phyloP scores from a whole-genome alignment of 1,140 invertebrate genomes.

The Drosophila kurseongensis region DNA sequence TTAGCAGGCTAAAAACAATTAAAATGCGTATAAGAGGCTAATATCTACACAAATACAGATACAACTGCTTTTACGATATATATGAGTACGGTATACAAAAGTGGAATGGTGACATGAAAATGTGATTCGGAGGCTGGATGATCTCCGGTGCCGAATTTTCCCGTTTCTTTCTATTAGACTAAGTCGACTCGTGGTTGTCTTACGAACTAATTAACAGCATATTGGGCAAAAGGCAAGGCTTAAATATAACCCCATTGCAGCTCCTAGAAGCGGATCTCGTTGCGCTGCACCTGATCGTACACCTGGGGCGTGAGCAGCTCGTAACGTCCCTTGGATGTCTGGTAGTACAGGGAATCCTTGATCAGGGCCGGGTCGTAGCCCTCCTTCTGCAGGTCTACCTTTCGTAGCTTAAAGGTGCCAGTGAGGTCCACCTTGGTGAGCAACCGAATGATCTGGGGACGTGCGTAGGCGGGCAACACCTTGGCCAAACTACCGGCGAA shows the following conservation, averaged over 20 bases:
- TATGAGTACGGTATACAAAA: slow-evolving; percentile 30
- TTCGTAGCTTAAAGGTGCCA: slow-evolving; percentile 97
- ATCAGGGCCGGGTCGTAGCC: slow-evolving; percentile 93
- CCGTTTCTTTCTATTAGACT: slow-evolving; percentile 20
- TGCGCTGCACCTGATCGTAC: slow-evolving; percentile 86
- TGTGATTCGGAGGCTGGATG: not conserved
- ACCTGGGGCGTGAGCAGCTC: slow-evolving; percentile 86
- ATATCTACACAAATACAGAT: slow-evolving; percentile 17
- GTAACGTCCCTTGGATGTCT: slow-evolving; percentile 85
- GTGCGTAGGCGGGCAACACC: slow-evolving; percentile 93
- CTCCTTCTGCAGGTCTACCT: slow-evolving; percentile 95
- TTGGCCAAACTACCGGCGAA: slow-evolving; percentile 88
- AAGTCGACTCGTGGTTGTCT: slow-evolving; percentile 33
- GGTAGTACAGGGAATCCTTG: slow-evolving; percentile 91
- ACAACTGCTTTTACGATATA: slow-evolving; percentile 24
- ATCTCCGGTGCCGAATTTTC: slow-evolving; percentile 3
- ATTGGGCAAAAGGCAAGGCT: slow-evolving; percentile 50
- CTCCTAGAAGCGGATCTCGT: slow-evolving; percentile 66
- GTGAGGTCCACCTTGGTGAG: slow-evolving; percentile 94
- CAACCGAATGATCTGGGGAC: slow-evolving; percentile 94
- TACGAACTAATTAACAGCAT: slow-evolving; percentile 81
- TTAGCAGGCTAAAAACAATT: slow-evolving; percentile 44
- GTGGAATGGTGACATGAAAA: slow-evolving; percentile 31
- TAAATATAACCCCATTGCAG: slow-evolving; percentile 20
- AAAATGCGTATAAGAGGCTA: slow-evolving; percentile 41